Evolutionary conservation across 2,888 invertebrate species (phyloP), one percentile per base, ranked within the genome.

Genomic region (Carcina quercana): DNA sequence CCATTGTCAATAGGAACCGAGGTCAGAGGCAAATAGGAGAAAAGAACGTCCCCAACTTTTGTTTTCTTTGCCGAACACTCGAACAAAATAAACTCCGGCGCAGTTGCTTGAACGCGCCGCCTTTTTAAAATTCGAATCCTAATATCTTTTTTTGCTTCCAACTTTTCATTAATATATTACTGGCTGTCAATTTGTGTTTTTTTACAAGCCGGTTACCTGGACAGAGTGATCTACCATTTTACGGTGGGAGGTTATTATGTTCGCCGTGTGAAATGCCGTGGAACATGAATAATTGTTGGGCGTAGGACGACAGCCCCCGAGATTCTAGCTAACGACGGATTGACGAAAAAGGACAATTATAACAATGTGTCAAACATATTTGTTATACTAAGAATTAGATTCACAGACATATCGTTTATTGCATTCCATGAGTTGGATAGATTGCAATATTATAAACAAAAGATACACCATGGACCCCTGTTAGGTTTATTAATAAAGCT

Each of bases 91-190:
- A 75, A 74, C 68, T 69, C 58, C 51, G 57, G 65, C 59, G 60
- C 69, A 65, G 74, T 72, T 64, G 70, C 69, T 73, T 70, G 67
- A 73, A 67, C 72, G 66, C 68, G 65, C 76, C 79, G 76, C 74
- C 70, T 72, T 35, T 75, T 79, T 72, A 72, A 71, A 73, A 65
- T 70, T 75, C 60, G 60, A 75, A 73, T 50, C 60, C 61, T 64
- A 62, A 65, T 65, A 62, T 59, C 50, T 73, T 79, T 68, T 69
- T 74, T 74, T 55, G 57, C 57, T 54, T 60, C 62, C 65, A 71
- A 72, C 78, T 76, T 76, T 80, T 80, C 78, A 78, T 82, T 82
- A 79, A 79, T 78, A 80, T 80, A 78, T 78, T 75, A 72, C 62
- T 63, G 58, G 60, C 68, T 74, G 76, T 78, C 76, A 75, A 64